These are phyloP conservation scores for Stichodactyla mertensii DNA, from an alignment of 64 coral and sea anemone species.

Conservation along the genomic window DNA sequence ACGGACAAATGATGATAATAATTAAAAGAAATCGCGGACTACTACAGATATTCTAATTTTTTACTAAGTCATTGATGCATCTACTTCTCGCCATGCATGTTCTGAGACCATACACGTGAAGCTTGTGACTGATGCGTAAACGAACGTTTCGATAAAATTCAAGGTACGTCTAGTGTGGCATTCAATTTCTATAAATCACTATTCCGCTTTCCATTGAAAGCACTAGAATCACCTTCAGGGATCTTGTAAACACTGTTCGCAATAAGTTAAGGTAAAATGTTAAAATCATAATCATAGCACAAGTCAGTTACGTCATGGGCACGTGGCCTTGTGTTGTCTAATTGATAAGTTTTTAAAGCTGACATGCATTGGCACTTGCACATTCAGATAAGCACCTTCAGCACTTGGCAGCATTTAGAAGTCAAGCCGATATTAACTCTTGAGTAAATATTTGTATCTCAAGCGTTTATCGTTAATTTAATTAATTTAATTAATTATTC, in stretches of 20 bases:
- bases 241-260: background rate
- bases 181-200: background rate
- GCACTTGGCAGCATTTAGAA: background rate
- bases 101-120: background rate
- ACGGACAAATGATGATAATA: no score
- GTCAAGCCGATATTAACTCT: background rate
- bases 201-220: background rate
- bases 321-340: no score
- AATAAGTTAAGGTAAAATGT: no score
- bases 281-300: no score
- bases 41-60: background rate
- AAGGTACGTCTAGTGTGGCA: conserved; percentile 3
- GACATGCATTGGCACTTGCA: background rate
- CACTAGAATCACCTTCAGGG: background rate
- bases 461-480: background rate
- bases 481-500: background rate
- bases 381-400: background rate
- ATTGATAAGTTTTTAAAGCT: background rate
- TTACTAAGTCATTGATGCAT: background rate
- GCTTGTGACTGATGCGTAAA: background rate
- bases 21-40: no score
- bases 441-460: background rate
- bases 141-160: background rate
- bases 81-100: background rate
- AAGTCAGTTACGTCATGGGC: no score